Percentiles rank a stretch among this genome's conserved stretches.
Evolutionary conservation across 2,113 vertebrate genomes (phyloP).

Genomic region (Bujurquina vittata): DNA sequence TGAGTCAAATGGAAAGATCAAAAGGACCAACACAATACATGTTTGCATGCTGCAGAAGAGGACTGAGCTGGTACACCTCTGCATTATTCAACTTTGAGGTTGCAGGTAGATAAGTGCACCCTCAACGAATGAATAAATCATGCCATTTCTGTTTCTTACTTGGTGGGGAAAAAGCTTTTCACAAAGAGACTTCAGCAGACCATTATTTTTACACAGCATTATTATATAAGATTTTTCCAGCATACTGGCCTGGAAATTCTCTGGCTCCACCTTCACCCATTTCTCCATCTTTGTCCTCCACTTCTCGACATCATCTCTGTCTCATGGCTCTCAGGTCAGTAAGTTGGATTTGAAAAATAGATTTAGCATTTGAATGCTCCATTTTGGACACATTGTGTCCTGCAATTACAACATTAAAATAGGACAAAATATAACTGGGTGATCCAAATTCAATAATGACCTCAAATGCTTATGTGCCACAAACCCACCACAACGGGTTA

Average conservation of each 20-base stretch:
- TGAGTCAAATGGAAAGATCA: slow-evolving; percentile 5
- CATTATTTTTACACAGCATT: background rate
- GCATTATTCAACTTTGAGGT: slow-evolving; percentile 58
- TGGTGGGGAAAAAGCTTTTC: slow-evolving; percentile 5
- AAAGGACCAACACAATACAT: background rate
- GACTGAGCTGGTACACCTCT: slow-evolving; percentile 13
- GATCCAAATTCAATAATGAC: slow-evolving; percentile 40
- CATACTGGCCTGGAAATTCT: background rate
- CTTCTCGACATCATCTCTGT: background rate
- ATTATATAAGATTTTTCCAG: background rate
- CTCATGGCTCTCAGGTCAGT: slow-evolving; percentile 20
- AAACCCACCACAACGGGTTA: too few relatives aligned
- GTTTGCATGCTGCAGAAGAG: slow-evolving; percentile 19
- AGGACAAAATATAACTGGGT: slow-evolving; percentile 37
- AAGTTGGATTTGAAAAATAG: slow-evolving; percentile 37
- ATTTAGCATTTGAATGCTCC: slow-evolving; percentile 22
- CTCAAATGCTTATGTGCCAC: background rate
- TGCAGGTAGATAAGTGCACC: slow-evolving; percentile 50
- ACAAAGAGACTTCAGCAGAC: background rate
- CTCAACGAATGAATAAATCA: slow-evolving; percentile 58
- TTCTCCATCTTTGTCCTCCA: background rate
- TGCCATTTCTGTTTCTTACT: slow-evolving; percentile 35
- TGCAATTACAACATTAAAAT: slow-evolving; percentile 32
- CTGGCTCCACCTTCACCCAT: background rate
- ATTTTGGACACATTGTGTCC: background rate